Base-by-base conservation (phyloP, 2,888 invertebrate genomes). In the Andricus quercusramuli region DNA sequence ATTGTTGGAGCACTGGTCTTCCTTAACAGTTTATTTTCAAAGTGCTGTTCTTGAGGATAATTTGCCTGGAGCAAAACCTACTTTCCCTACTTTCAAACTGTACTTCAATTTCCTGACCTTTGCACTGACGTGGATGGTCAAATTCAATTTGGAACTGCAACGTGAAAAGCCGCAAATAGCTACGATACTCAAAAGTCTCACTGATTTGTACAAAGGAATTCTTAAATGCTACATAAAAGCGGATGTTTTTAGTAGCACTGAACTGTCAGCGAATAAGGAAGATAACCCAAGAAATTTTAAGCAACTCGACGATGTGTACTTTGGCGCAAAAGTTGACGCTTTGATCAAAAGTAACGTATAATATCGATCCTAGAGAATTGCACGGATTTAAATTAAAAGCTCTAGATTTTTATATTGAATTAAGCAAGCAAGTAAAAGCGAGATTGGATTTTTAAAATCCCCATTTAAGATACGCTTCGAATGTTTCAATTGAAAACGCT, bases 241-340 rank as follows among this genome's bases (percentile, higher is more conserved):
- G 6, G 41, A 67, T 3, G n/a, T 22, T 44, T 22, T 41, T 13
- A 67, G 20, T n/a, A 47, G 44, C 44, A 13, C 44, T 47, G 13
- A 47, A 47, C 44, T 47, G 47, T 8, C 47, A 17, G 47, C 47
- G 15, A 47, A 15, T 47, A 13, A 47, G 44, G 44, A 13, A 47
- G 44, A 13, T 47, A 47, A 47, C 44, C 81, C 25, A 20, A 37
- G 41, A 13, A 81, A 81, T 41, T 79, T 81, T 8, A 79, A 67
- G 3, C 59, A 47, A 20, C 13, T 79, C n/a, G 62, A 77, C 25
- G 32, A 79, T 17, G 47, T 79, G 20, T 79, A 81, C 64, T 81
- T 81, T 44, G 70, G 79, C 64, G 77, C 77, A 22, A 81, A 79
- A 64, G 67, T 76, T 1, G 76, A 81, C 47, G 32, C 78, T 11